Percentiles rank a stretch among this genome's conserved stretches.
Conservation (phyloP, 2,888 invertebrate species). For the Myopa testacea region DNA sequence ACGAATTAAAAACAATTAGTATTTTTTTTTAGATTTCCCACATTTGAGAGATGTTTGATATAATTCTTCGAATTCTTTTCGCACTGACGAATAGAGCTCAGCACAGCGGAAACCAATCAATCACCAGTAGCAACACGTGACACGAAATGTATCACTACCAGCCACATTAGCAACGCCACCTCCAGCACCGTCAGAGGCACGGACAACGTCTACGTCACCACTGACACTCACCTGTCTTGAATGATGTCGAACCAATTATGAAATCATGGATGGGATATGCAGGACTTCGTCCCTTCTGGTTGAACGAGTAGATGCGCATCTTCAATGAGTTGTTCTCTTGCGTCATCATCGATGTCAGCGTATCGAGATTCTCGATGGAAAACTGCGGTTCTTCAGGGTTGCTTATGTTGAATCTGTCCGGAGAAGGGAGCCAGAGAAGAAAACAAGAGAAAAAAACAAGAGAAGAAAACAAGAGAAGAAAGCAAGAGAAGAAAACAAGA, state of each 20-base stretch:
- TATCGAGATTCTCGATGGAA: slow-evolving; percentile 72
- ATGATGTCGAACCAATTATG: slow-evolving; percentile 80
- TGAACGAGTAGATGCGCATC: slow-evolving; percentile 81
- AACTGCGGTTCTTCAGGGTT: slow-evolving; percentile 68
- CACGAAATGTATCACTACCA: neutral
- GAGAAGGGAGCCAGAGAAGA: neutral
- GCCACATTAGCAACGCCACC: slow-evolving; percentile 14
- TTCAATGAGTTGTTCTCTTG: slow-evolving; percentile 84
- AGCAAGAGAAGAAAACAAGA: neutral
- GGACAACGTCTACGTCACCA: neutral
- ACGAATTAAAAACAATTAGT: no score
- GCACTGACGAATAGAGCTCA: neutral
- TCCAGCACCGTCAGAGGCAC: neutral
- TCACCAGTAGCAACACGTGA: slow-evolving; percentile 16
- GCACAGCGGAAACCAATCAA: slow-evolving; percentile 12
- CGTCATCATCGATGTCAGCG: slow-evolving; percentile 81
- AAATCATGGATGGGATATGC: slow-evolving; percentile 81
- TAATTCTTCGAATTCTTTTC: no score
- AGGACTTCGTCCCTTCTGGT: slow-evolving; percentile 84
- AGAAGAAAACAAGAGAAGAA: neutral
- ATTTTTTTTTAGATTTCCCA: no score
- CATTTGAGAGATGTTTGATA: no score
- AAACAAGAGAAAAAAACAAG: slow-evolving; percentile 15
- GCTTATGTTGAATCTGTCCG: slow-evolving; percentile 66
- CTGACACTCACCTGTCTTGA: slow-evolving; percentile 72